These are phyloP conservation scores for Drepana arcuata DNA, from an alignment of 1,140 invertebrate genomes.

Conservation along the genomic window DNA sequence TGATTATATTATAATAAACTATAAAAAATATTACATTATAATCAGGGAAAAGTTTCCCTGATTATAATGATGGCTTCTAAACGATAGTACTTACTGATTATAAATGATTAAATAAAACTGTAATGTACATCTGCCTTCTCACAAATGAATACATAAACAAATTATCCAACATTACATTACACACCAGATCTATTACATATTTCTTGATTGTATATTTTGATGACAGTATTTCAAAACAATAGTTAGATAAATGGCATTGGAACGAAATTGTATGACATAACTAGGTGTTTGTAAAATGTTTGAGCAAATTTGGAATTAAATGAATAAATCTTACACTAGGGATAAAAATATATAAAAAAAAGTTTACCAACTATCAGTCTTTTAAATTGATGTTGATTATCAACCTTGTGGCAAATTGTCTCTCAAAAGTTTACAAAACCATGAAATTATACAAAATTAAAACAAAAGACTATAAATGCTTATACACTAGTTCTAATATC, in stretches of 20 bases:
- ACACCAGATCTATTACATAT: no score
- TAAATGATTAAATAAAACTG: no score
- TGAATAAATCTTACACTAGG: conserved; percentile 63
- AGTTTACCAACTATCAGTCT: conserved; percentile 73
- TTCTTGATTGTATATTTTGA: no score
- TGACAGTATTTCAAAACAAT: no score
- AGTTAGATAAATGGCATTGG: no score
- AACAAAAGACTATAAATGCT: conserved; percentile 26
- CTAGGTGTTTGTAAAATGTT: conserved; percentile 59
- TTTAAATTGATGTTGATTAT: conserved; percentile 73
- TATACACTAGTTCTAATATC: conserved; percentile 46
- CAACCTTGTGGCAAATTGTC: conserved; percentile 64
- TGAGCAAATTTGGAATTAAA: conserved; percentile 68
- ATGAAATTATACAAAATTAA: conserved; percentile 24
- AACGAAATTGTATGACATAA: no score
- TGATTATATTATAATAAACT: conserved; percentile 3
- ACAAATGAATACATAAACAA: conserved; percentile 3
- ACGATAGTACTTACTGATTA: no score
- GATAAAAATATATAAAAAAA: conserved; percentile 72
- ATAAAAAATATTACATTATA: conserved; percentile 13
- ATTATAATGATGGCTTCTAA: no score
- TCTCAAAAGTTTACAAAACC: conserved; percentile 71
- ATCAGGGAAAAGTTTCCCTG: no score
- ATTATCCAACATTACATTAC: conserved; percentile 1
- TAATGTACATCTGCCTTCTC: no score